A percentile compares a stretch with the other conserved stretches of the same genome.
phyloP scores from a whole-genome alignment of 1,140 invertebrate genomes.

The Pseudobourletiella spinata region DNA sequence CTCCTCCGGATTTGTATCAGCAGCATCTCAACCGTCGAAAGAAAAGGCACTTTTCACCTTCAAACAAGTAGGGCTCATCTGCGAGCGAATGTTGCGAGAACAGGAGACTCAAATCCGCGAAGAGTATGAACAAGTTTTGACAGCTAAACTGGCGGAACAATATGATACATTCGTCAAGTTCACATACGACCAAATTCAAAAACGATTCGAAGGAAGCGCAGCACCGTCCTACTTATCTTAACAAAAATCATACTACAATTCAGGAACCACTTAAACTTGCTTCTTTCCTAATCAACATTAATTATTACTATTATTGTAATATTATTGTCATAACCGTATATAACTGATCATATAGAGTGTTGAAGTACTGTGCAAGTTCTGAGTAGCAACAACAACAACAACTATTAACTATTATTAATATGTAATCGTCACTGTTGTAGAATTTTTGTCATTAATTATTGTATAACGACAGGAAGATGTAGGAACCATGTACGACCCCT shows the following conservation, averaged over 20 bases:
- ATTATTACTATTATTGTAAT: not conserved
- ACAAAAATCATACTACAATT: slow-evolving; percentile 1
- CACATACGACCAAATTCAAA: slow-evolving; percentile 91
- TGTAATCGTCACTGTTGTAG: too few relatives aligned
- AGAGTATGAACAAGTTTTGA: slow-evolving; percentile 86
- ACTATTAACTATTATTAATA: too few relatives aligned
- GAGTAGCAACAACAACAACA: too few relatives aligned
- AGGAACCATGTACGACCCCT: too few relatives aligned
- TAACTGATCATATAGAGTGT: too few relatives aligned
- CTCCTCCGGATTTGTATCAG: slow-evolving; percentile 35
- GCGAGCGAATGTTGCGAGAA: slow-evolving; percentile 88
- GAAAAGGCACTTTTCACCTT: slow-evolving; percentile 90
- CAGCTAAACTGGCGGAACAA: slow-evolving; percentile 86
- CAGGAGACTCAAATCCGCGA: slow-evolving; percentile 81
- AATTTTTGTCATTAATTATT: too few relatives aligned
- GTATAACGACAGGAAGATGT: too few relatives aligned
- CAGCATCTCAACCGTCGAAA: slow-evolving; percentile 38
- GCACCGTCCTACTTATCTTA: slow-evolving; percentile 44
- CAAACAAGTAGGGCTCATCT: slow-evolving; percentile 89
- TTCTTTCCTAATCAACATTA: not conserved
- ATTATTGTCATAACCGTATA: too few relatives aligned
- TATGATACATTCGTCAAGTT: slow-evolving; percentile 97
- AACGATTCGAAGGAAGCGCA: slow-evolving; percentile 58
- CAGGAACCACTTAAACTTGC: not conserved
- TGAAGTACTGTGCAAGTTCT: too few relatives aligned